Conservation (phyloP, 2,888 invertebrate species). For the Volucella zonaria region DNA sequence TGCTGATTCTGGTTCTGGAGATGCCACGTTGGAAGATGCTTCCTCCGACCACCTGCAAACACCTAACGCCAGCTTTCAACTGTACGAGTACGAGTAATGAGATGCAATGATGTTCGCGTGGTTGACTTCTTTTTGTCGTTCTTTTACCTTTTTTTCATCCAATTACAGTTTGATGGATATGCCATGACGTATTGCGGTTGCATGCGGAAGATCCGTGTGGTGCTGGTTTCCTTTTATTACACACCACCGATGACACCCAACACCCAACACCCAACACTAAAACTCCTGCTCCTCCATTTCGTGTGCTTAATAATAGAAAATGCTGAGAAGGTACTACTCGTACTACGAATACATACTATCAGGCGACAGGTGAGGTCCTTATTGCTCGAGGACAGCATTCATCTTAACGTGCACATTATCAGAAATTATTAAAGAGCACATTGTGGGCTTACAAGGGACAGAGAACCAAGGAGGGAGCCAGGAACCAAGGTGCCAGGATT, state of each 20-base stretch:
- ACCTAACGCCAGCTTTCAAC: conserved; percentile 7
- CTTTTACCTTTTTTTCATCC: conserved; percentile 66
- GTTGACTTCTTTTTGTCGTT: conserved; percentile 52
- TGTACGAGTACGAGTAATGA: conserved; percentile 49
- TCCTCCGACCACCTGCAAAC: conserved; percentile 1
- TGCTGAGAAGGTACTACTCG: conserved; percentile 42
- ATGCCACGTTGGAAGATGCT: conserved; percentile 5
- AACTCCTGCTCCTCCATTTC: not conserved
- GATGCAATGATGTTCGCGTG: conserved; percentile 66
- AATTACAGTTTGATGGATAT: conserved; percentile 73
- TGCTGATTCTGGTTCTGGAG: not conserved
- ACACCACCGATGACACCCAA: not conserved
- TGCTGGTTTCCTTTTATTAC: no score
- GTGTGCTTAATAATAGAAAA: conserved; percentile 69
- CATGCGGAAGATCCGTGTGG: conserved; percentile 5
- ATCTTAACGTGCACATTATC: conserved; percentile 72
- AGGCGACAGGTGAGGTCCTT: conserved; percentile 67
- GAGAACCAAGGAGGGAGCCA: not conserved
- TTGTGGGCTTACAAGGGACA: not conserved
- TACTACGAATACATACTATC: conserved; percentile 27
- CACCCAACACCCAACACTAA: not conserved
- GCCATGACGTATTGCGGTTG: conserved; percentile 66
- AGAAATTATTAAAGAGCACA: conserved; percentile 59
- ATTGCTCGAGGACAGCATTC: conserved; percentile 49
- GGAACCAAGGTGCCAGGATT: not conserved